Conservation (phyloP, 2,888 invertebrate genomes). For the Philonicus albiceps region DNA sequence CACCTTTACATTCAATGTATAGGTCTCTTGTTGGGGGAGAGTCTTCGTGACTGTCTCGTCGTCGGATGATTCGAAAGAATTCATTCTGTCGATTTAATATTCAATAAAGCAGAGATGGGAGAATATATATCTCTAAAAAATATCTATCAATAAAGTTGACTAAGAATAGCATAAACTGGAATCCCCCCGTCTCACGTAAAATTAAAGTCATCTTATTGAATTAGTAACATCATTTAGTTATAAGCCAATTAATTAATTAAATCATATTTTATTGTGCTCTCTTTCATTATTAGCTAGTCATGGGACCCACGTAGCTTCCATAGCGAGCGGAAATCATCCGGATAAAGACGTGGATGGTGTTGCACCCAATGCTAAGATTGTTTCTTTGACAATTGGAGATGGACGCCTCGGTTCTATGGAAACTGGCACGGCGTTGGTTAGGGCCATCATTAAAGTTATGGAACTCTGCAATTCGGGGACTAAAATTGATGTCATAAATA, state of each 20-base stretch:
- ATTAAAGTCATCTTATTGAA: neutral
- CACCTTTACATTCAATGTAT: neutral
- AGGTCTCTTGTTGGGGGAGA: neutral
- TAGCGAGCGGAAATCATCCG: conserved; percentile 88
- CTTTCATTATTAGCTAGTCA: conserved; percentile 77
- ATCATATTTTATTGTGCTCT: neutral
- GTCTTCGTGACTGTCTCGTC: neutral
- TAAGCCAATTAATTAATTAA: neutral
- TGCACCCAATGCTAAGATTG: conserved; percentile 94
- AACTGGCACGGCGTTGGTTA: conserved; percentile 90
- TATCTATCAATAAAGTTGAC: neutral
- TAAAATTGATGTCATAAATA: conserved; percentile 90
- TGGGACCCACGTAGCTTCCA: conserved; percentile 97
- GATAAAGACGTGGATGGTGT: conserved; percentile 90
- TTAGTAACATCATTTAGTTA: neutral
- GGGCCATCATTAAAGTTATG: conserved; percentile 91
- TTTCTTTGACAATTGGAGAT: conserved; percentile 95
- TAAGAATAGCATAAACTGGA: neutral
- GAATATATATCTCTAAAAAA: neutral
- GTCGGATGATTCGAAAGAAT: neutral
- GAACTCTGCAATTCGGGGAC: conserved; percentile 68
- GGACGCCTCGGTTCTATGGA: conserved; percentile 93
- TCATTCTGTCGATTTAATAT: neutral
- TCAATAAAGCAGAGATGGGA: neutral
- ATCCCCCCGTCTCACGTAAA: neutral